Evolutionary conservation across 2,113 vertebrate genomes (phyloP), one percentile per base, ranked within the genome.

Genomic region (pig (Sus scrofa)): DNA sequence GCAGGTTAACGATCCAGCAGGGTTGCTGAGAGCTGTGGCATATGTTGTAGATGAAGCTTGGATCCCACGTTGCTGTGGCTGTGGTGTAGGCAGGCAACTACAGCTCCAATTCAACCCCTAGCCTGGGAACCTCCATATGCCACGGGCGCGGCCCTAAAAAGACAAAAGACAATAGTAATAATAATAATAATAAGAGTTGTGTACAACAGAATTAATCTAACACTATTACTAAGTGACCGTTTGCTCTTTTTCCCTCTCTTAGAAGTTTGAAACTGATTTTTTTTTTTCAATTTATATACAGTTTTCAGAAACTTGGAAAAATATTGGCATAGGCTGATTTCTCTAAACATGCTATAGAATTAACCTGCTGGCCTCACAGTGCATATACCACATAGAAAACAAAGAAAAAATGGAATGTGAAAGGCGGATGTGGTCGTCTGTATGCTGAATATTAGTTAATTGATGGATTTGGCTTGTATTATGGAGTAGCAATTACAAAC

Each of bases 261-360:
- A 27, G 62, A 95, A 91, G 50, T 78, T 83, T 74, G 58, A 93
- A 94, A 94, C 86, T 37, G 26, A 65, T 26, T 89, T 94, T 22
- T 85, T 85, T n/a, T 75, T 77, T 71, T 50, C 30, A 54, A 82
- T 54, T 0, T 0, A 50, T 39, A 74, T 22, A 12, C 34, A 67
- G 11, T 83, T 96, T 93, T 81, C 32, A 89, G 70, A 91, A 93
- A 86, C 89, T 86, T 82, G 78, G 37, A 39, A 84, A 90, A 79
- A 62, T 30, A 44, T 19, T 58, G 27, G 6, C 39, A 27, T 83
- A 18, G 75, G 65, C 58, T 77, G 39, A 82, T 85, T 82, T 95
- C 52, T 68, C 27, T 67, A 54, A 91, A 50, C 3, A 32, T 34
- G 24, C 10, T 89, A 16, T 88, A 62, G 67, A 96, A 73, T 71